Evolutionary conservation across 2,113 vertebrate genomes (phyloP).

Genomic region (Ceyx melanurus): DNA sequence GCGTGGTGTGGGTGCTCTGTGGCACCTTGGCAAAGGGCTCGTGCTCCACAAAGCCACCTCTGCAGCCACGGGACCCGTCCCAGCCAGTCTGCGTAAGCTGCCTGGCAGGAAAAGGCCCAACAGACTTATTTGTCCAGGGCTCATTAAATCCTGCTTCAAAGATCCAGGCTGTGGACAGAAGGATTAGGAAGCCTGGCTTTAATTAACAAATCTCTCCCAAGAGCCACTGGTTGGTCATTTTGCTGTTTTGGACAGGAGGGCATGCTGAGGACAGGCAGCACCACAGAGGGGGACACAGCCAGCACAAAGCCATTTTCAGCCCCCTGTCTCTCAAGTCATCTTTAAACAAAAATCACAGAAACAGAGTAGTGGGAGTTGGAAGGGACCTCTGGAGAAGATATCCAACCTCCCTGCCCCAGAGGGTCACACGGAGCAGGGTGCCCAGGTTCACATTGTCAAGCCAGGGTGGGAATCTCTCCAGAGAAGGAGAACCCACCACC

Average conservation of each 20-base stretch:
- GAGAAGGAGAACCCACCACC: background rate
- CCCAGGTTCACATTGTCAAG: too few species aligned
- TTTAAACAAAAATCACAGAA: background rate
- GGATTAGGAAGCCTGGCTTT: constrained; percentile 54
- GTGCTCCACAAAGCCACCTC: background rate
- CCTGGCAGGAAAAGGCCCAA: constrained; percentile 43
- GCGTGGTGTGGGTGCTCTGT: background rate
- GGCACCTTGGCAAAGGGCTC: background rate
- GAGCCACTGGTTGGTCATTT: background rate
- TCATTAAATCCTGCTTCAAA: constrained; percentile 14
- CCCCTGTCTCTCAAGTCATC: background rate
- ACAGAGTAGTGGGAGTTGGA: background rate
- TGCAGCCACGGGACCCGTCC: background rate
- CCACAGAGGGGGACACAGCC: background rate
- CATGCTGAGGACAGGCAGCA: background rate
- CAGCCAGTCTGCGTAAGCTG: background rate
- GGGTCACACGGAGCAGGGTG: background rate
- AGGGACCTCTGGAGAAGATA: background rate
- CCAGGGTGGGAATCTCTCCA: too few species aligned
- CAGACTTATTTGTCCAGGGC: constrained; percentile 10
- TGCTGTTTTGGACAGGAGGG: background rate
- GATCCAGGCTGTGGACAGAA: constrained; percentile 4
- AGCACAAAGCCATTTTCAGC: accelerated
- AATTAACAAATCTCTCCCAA: constrained; percentile 52
- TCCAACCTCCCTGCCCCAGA: background rate